A percentile compares a stretch with the other conserved stretches of the same genome.
These are phyloP conservation scores for Acropternis orthonyx DNA, from an alignment of 2,797 vertebrate species.

Conservation along the genomic window DNA sequence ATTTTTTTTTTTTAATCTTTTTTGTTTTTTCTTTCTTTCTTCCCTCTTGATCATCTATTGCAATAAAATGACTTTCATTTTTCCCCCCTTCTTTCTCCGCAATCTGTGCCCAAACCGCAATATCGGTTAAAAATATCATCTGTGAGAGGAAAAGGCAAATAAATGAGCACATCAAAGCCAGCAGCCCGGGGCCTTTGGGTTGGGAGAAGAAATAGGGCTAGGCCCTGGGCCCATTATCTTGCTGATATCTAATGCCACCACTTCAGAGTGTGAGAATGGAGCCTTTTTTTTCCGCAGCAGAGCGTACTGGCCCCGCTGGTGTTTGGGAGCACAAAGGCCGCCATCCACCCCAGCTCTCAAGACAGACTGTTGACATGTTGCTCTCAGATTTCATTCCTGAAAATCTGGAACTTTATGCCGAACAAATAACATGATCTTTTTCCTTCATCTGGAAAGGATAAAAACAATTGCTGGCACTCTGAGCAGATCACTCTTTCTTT, in stretches of 20 bases:
- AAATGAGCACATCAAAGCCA: slow-evolving; percentile 72
- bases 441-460: slow-evolving; percentile 68
- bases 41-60: not conserved
- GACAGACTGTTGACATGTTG: slow-evolving; percentile 68
- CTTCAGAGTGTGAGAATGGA: slow-evolving; percentile 75
- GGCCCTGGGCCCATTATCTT: slow-evolving; percentile 74
- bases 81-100: not conserved
- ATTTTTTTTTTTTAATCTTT: not conserved
- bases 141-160: slow-evolving; percentile 64
- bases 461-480: slow-evolving; percentile 72
- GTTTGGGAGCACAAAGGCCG: slow-evolving; percentile 77
- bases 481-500: slow-evolving; percentile 53
- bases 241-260: slow-evolving; percentile 74
- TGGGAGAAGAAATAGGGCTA: slow-evolving; percentile 62
- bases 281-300: slow-evolving; percentile 63
- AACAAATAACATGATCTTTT: slow-evolving; percentile 77
- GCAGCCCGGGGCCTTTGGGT: slow-evolving; percentile 59
- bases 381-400: slow-evolving; percentile 77
- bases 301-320: slow-evolving; percentile 67
- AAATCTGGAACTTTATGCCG: slow-evolving; percentile 76
- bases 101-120: not conserved
- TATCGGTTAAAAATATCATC: slow-evolving; percentile 71
- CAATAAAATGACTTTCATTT: not conserved
- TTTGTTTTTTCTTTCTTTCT: not conserved
- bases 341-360: slow-evolving; percentile 69